phyloP scores from a whole-genome alignment of 2,797 vertebrate genomes.

The Dryobates pubescens region DNA sequence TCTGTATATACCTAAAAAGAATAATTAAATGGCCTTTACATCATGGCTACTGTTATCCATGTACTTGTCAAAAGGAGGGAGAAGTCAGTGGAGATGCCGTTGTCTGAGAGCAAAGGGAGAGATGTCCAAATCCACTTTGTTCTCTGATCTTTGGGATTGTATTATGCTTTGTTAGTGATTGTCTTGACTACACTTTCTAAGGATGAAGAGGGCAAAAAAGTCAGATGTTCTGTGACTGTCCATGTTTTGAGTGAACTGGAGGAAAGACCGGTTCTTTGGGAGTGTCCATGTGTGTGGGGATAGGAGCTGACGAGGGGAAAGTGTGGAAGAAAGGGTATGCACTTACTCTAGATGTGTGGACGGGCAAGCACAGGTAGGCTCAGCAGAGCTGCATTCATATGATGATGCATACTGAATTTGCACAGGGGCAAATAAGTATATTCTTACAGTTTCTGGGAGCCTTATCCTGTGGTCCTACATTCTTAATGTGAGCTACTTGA shows the following conservation, averaged over 20 bases:
- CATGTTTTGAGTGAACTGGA: not conserved
- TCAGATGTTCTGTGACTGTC: not conserved
- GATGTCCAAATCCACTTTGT: not conserved
- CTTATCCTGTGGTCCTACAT: not conserved
- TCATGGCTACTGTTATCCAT: not conserved
- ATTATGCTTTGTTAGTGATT: not conserved
- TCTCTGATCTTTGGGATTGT: not conserved
- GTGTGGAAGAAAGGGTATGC: not conserved
- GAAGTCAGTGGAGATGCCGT: not conserved
- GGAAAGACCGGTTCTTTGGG: not conserved
- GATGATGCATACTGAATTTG: not conserved
- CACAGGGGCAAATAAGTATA: not conserved
- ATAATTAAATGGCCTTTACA: not conserved
- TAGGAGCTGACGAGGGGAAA: not conserved
- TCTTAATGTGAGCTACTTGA: not conserved
- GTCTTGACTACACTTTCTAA: not conserved
- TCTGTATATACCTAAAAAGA: not conserved
- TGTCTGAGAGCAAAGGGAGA: not conserved
- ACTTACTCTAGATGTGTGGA: not conserved
- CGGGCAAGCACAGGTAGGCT: not conserved
- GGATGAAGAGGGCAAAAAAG: not conserved
- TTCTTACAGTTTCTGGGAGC: not conserved
- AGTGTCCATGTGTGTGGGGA: accelerated
- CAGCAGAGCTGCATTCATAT: not conserved
- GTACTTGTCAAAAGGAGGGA: not conserved